phyloP scores from a whole-genome alignment of 2,797 vertebrate species.

The Lerista edwardsae region DNA sequence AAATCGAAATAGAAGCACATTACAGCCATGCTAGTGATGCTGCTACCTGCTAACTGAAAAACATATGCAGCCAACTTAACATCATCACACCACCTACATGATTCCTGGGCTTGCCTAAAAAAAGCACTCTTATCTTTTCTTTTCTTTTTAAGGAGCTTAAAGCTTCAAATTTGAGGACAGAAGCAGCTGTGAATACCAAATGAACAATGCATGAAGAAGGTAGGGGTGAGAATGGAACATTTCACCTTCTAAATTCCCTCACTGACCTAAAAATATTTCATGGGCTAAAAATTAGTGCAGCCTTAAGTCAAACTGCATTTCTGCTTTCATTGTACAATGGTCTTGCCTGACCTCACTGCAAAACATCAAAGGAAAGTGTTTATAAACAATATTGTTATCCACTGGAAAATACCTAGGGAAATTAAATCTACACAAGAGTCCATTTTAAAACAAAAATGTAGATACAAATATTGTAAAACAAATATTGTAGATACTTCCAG shows the following conservation, averaged over 20 bases:
- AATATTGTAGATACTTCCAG: background rate
- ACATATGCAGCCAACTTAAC: too few species aligned
- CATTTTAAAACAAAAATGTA: background rate
- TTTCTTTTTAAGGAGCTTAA: background rate
- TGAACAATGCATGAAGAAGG: too few species aligned
- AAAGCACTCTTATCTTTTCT: background rate
- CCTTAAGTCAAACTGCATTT: background rate
- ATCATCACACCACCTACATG: too few species aligned
- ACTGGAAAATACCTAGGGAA: too few species aligned
- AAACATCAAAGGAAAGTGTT: background rate
- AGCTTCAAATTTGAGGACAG: background rate
- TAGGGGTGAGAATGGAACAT: background rate
- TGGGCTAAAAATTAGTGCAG: background rate
- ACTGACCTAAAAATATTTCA: background rate
- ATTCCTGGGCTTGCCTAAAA: background rate
- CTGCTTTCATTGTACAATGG: too few species aligned
- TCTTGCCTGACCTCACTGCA: background rate
- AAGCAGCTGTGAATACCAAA: background rate
- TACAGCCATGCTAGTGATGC: too few species aligned
- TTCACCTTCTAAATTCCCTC: too few species aligned
- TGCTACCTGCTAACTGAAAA: too few species aligned
- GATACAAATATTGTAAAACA: too few species aligned
- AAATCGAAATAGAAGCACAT: too few species aligned
- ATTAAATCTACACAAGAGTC: background rate
- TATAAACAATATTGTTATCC: too few species aligned